Percentiles rank a stretch among this genome's conserved stretches.
Conservation (phyloP, 1,140 invertebrate genomes). For the Adelges cooleyi region DNA sequence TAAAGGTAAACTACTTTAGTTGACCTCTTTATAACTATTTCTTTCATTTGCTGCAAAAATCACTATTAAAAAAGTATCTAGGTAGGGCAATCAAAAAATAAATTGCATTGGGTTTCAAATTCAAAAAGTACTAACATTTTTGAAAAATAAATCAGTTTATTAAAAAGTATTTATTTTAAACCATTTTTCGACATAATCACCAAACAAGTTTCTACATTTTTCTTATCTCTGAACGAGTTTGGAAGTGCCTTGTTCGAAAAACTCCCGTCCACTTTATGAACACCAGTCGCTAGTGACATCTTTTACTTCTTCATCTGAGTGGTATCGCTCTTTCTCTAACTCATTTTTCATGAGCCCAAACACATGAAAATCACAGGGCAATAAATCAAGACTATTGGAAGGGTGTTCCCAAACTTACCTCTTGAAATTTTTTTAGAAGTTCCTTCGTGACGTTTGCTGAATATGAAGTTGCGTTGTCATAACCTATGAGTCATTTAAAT, state of each 20-base stretch:
- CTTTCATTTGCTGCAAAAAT: too few relatives aligned
- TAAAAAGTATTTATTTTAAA: too few relatives aligned
- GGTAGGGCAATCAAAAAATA: too few relatives aligned
- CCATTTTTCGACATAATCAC: too few relatives aligned
- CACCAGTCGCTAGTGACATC: slow-evolving; percentile 2
- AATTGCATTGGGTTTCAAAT: too few relatives aligned
- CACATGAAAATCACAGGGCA: slow-evolving; percentile 34
- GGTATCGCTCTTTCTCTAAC: slow-evolving; percentile 30
- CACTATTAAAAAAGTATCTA: too few relatives aligned
- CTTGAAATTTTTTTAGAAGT: slow-evolving; percentile 34
- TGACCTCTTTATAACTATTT: too few relatives aligned
- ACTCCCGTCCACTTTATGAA: neutral
- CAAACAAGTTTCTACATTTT: slow-evolving; percentile 32
- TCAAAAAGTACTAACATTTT: too few relatives aligned
- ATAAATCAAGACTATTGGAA: slow-evolving; percentile 35
- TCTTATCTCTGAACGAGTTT: slow-evolving; percentile 30
- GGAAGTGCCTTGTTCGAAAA: slow-evolving; percentile 30
- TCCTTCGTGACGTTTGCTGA: slow-evolving; percentile 33
- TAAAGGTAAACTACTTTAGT: slow-evolving; percentile 49
- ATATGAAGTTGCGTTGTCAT: slow-evolving; percentile 35
- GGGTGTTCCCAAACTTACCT: slow-evolving; percentile 36
- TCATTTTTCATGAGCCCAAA: slow-evolving; percentile 33
- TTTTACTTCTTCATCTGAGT: slow-evolving; percentile 28
- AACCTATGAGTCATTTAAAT: too few relatives aligned
- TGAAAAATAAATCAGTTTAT: too few relatives aligned